Conservation (phyloP, 1,140 invertebrate species). For the Drosophila bocqueti region DNA sequence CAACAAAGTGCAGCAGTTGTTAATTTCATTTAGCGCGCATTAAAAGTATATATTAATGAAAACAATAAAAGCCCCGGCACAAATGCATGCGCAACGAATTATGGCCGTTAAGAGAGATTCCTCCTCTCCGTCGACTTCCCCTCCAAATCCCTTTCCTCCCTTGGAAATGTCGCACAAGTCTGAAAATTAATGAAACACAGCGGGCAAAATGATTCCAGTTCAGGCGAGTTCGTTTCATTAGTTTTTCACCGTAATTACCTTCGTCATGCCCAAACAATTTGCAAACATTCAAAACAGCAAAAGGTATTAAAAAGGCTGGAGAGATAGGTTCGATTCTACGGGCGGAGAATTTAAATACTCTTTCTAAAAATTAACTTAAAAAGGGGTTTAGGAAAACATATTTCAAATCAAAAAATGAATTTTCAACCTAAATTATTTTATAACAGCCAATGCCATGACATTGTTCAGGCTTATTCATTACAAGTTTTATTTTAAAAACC, state of each 20-base stretch:
- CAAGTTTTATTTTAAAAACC: background rate
- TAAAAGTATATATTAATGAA: slow-evolving; percentile 43
- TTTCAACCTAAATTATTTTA: background rate
- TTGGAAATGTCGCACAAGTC: slow-evolving; percentile 50
- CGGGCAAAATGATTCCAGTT: slow-evolving; percentile 28
- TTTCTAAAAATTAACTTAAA: background rate
- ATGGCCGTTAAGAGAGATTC: slow-evolving; percentile 33
- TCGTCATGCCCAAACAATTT: slow-evolving; percentile 59
- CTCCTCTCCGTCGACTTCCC: slow-evolving; percentile 21
- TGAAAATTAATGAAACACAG: slow-evolving; percentile 51
- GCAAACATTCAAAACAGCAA: slow-evolving; percentile 15
- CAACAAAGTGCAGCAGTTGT: slow-evolving; percentile 54
- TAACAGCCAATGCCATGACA: too few species aligned
- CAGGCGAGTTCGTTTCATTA: slow-evolving; percentile 44
- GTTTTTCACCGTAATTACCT: slow-evolving; percentile 47
- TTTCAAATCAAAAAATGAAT: background rate
- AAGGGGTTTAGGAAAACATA: background rate
- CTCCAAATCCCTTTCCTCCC: background rate
- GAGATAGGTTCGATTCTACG: background rate
- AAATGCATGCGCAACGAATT: slow-evolving; percentile 59
- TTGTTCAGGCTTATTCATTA: background rate
- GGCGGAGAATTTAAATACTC: background rate
- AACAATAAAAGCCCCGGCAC: slow-evolving; percentile 26
- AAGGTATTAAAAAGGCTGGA: background rate
- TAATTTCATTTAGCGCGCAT: slow-evolving; percentile 62